Evolutionary conservation across 2,888 invertebrate genomes (phyloP).

Genomic region (Yponomeuta sedellus): DNA sequence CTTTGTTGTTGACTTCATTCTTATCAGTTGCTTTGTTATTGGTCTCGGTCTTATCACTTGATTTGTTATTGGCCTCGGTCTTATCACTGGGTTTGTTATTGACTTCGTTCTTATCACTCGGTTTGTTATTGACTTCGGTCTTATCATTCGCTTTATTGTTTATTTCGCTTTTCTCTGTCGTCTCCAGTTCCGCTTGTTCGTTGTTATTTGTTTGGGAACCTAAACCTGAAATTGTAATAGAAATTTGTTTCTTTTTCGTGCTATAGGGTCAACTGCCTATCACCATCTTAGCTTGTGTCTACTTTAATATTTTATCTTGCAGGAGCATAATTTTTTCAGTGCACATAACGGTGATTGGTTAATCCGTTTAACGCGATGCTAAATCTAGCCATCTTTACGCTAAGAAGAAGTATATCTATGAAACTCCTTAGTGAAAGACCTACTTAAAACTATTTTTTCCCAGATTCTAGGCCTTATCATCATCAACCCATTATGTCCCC

Average conservation of each 20-base stretch:
- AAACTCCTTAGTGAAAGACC: not conserved
- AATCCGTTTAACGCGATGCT: not conserved
- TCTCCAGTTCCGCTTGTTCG: not conserved
- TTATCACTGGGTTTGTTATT: not conserved
- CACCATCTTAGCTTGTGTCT: not conserved
- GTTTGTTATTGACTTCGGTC: not conserved
- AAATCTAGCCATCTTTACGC: no score
- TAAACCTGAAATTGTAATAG: not conserved
- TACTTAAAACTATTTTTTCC: no score
- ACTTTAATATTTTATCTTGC: not conserved
- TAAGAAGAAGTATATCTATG: no score
- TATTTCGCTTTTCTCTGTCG: not conserved
- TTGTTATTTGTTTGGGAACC: slow-evolving; percentile 1
- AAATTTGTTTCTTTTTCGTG: not conserved
- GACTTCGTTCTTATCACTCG: not conserved
- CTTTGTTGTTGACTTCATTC: not conserved
- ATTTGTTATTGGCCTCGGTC: not conserved
- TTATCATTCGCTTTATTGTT: not conserved
- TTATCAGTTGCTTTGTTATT: not conserved
- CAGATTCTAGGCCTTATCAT: no score
- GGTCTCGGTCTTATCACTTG: not conserved
- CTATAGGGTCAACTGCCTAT: not conserved
- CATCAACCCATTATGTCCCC: no score
- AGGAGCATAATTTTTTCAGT: no score
- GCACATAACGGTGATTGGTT: not conserved